phyloP scores from a whole-genome alignment of 2,797 vertebrate genomes.

The Schizopygopsis malacanthus region DNA sequence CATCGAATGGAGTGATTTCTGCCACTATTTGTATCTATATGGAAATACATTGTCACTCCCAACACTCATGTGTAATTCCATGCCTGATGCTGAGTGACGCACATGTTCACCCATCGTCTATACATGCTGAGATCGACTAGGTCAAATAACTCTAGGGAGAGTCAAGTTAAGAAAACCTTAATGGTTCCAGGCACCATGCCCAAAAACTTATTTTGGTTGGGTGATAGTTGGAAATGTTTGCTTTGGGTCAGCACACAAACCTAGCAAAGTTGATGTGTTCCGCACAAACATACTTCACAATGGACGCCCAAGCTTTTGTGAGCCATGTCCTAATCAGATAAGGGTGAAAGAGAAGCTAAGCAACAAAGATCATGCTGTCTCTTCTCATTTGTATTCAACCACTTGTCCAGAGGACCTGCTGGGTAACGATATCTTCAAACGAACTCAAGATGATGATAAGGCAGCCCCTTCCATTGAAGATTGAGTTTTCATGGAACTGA shows the following conservation, averaged over 20 bases:
- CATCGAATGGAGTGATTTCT: background rate
- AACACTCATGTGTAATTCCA: background rate
- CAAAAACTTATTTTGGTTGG: slow-evolving; percentile 2
- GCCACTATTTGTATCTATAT: background rate
- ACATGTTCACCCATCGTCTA: background rate
- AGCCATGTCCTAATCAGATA: slow-evolving; percentile 4
- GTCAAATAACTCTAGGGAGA: background rate
- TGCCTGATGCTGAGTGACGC: background rate
- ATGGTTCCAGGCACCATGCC: background rate
- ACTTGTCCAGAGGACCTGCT: background rate
- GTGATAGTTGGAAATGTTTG: slow-evolving; percentile 11
- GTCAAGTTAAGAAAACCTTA: background rate
- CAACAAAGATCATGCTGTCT: background rate
- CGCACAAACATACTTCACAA: background rate
- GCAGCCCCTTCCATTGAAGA: background rate
- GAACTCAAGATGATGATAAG: background rate
- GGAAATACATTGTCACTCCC: background rate
- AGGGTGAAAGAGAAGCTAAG: slow-evolving; percentile 1
- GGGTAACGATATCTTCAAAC: background rate
- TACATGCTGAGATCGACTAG: background rate
- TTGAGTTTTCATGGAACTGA: background rate
- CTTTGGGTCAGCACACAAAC: background rate
- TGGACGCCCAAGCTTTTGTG: background rate
- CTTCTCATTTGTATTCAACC: background rate
- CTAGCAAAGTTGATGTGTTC: background rate